These are phyloP conservation scores for Congeria kusceri DNA, from an alignment of 2,888 invertebrate species.

Conservation along the genomic window DNA sequence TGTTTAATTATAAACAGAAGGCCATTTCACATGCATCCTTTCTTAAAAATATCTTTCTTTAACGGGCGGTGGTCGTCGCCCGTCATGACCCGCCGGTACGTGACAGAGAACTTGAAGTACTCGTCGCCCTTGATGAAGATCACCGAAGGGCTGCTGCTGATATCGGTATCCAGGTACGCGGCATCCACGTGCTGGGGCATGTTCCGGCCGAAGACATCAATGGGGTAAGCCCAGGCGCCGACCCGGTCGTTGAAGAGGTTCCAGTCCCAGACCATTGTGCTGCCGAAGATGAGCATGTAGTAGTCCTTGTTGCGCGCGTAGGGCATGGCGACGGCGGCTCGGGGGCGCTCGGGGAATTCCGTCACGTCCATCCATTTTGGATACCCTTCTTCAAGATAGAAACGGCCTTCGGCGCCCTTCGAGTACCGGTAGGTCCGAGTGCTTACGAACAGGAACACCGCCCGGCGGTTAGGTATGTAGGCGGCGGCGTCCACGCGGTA, in stretches of 20 bases:
- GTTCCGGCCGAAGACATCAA: conserved; percentile 42
- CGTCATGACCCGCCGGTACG: conserved; percentile 29
- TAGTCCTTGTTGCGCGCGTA: conserved; percentile 26
- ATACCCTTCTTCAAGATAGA: conserved; percentile 28
- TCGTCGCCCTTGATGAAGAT: conserved; percentile 41
- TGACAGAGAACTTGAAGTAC: conserved; percentile 35
- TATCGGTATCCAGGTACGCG: conserved; percentile 15
- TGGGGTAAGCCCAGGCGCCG: conserved; percentile 60
- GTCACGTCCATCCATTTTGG: conserved; percentile 54
- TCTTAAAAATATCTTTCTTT: conserved; percentile 31
- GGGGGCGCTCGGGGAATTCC: conserved; percentile 57
- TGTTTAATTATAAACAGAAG: too few relatives aligned
- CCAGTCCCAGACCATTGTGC: conserved; percentile 62
- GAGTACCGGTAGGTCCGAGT: conserved; percentile 50
- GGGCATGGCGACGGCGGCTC: conserved; percentile 53
- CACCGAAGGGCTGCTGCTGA: not conserved
- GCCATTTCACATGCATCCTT: conserved; percentile 37
- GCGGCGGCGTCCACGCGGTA: conserved; percentile 52
- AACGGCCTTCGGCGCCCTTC: not conserved
- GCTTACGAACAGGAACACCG: conserved; percentile 45
- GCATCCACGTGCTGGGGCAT: conserved; percentile 47
- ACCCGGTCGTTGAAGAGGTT: conserved; percentile 48
- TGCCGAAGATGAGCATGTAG: conserved; percentile 57
- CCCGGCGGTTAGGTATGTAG: conserved; percentile 31
- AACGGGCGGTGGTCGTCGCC: not conserved